Evolutionary conservation across 2,113 vertebrate genomes (phyloP), one percentile per base, ranked within the genome.

Genomic region (Australoheros scitulus): DNA sequence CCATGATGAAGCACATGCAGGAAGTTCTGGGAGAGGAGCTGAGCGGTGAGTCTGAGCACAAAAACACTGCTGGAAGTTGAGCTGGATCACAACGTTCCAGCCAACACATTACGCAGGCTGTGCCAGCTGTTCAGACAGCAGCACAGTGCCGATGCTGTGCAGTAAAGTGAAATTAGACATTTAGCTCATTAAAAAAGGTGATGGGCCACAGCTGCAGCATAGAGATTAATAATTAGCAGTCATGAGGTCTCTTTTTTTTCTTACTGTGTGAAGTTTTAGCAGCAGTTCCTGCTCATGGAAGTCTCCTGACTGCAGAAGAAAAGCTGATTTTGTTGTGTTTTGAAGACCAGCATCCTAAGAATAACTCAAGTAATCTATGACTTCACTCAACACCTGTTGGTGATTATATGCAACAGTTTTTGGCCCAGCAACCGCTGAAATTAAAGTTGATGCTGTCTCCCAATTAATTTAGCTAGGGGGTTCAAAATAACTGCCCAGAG

Each of bases 1-100:
- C 95, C 2, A 93, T 97, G 95, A 93, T 96, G 91, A 84, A 85
- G 59, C 96, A 96, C 91, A 93, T 97, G 96, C 96, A 98, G 92
- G 86, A 92, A 1, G 91, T 95, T 81, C 91, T 98, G 90, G 77
- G 81, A 1, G 86, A 78, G 3, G 82, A 85, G 1, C 65, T 18
- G 32, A 81, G 72, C 0, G 79, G 86, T 81, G 64, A 87, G 81
- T 78, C 7, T 13, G 36, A 56, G 26, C 70, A 55, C 6, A 60
- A 7, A 50, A 50, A 29, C 65, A 10, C 36, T 38, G 36, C 36
- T 38, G 36, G 36, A 38, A 10, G 36, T 10, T 38, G 36, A 38
- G 36, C 36, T 38, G 36, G 36, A 38, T 38, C 36, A 8, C 34
- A 6, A 10, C 36, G 36, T 38, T 38, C 8, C 36, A 38, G 36